Evolutionary conservation across 2,888 invertebrate genomes (phyloP), one percentile per base, ranked within the genome.

Genomic region (Lucinisca nassula): DNA sequence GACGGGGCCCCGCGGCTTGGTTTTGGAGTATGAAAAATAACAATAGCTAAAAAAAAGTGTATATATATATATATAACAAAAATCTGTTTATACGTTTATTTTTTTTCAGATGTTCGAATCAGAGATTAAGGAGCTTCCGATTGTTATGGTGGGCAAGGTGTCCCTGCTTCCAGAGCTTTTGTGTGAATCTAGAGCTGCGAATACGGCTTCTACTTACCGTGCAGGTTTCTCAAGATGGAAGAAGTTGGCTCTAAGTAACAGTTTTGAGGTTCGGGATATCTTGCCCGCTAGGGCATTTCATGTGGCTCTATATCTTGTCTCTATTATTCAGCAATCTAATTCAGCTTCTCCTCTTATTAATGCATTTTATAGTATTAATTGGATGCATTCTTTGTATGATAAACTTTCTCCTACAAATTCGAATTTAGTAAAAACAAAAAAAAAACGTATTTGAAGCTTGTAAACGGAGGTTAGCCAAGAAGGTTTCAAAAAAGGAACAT

Each of bases 331-430:
- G 58, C 8, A 38, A 0, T 38, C 78, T 37, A 85, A 79, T 58
- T 72, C 87, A 49, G 75, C 75, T 21, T 51, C 79, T 88, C 82
- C 88, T 14, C n/a, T 88, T 45, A 82, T 75, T 24, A 74, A 80
- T 30, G 85, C 85, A 10, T 86, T 84, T 77, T 88, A 88, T 74
- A 83, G 80, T 35, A 51, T 88, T 30, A 83, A 88, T 75, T 85
- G 88, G 79, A 49, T 78, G 24, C 85, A 85, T 79, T 75, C 80
- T 76, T 49, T 85, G 12, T 55, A 72, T 72, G 72, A 82, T 80
- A 55, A 80, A 27, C 21, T 32, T 0, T 79, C 83, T 75, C 88
- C 85, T 10, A 88, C 88, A 24, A 73, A 88, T 58, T 83, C 76
- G 8, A 58, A 67, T n/a, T 82, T 82, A 35, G 76, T 76, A 35